A percentile compares a stretch with the other conserved stretches of the same genome.
Conservation (phyloP, 2,113 vertebrate genomes). For the Upupa epops region DNA sequence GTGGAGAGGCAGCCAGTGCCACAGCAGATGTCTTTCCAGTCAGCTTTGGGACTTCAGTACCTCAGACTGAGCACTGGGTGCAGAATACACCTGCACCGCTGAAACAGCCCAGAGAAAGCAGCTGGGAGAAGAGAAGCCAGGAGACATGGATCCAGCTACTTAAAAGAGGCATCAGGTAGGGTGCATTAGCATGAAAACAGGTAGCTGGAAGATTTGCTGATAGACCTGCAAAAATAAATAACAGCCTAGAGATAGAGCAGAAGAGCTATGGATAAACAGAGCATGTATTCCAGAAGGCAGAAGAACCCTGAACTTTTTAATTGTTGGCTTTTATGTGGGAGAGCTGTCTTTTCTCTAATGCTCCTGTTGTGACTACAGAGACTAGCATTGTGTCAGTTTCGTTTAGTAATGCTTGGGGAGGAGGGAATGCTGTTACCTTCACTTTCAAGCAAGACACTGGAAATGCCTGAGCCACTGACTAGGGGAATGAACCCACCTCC, state of each 20-base stretch:
- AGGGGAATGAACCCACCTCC: background rate
- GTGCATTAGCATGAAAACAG: background rate
- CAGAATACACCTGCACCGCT: background rate
- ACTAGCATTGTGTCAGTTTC: background rate
- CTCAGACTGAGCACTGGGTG: background rate
- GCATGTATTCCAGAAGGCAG: background rate
- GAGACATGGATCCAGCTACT: background rate
- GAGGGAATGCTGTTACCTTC: background rate
- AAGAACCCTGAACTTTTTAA: background rate
- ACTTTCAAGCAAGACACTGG: background rate
- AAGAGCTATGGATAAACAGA: background rate
- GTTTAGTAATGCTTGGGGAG: background rate
- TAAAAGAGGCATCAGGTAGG: conserved; percentile 25
- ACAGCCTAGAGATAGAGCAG: background rate
- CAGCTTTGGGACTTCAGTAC: background rate
- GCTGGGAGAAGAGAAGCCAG: background rate
- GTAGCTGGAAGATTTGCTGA: background rate
- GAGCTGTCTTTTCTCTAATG: background rate
- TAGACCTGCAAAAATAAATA: background rate
- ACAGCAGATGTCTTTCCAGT: background rate
- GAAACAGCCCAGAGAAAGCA: background rate
- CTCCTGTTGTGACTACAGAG: background rate
- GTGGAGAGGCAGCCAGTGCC: background rate
- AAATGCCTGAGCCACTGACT: background rate
- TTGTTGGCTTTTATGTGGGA: background rate